Base-by-base conservation (phyloP, 1,140 invertebrate species). In the Drosophila malerkotliana region DNA sequence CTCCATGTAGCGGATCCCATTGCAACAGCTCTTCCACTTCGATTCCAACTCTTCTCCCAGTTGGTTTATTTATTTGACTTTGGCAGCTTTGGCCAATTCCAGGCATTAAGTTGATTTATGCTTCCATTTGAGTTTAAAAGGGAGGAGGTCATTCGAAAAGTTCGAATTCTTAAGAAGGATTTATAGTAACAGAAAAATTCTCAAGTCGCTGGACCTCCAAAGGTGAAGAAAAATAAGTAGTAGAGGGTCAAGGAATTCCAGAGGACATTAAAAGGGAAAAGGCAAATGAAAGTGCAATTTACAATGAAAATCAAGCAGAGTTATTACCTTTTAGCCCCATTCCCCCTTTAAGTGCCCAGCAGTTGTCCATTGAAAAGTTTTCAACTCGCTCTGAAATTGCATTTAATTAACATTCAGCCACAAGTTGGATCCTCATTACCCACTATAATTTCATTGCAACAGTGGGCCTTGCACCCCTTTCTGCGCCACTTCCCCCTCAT, bases 401-500 rank as follows among this genome's bases (percentile, higher is more conserved):
- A 55, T 68, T 68, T 67, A 68, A 67, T 54, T 55, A 68, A 47
- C 39, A 47, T 68, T 69, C 66, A 49, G 62, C 62, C 49, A 18
- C 24, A 69, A 67, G 24, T 26, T 48, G 34, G 57, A 55, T 57
- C 30, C 28, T 9, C 52, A 8, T 34, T 39, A n/a, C 26, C 37
- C n/a, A 15, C 8, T 15, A 67, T 48, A 55, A 48, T 14, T 67
- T 37, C 24, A 32, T 24, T 67, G 66, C 62, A 67, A 67, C 66
- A 67, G 62, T 69, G 67, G 62, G 41, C 15, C 47, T 1, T 51
- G 32, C 8, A 47, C 15, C 44, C 3, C 7, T 24, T 39, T 10
- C 12, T 32, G 3, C 9, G 15, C 37, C 9, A 21, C 28, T 28
- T 75, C 14, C 47, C 15, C 47, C 30, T 15, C 15, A 15, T 14